Evolutionary conservation across 2,797 vertebrate species (phyloP).

Genomic region (Pipistrellus kuhlii): DNA sequence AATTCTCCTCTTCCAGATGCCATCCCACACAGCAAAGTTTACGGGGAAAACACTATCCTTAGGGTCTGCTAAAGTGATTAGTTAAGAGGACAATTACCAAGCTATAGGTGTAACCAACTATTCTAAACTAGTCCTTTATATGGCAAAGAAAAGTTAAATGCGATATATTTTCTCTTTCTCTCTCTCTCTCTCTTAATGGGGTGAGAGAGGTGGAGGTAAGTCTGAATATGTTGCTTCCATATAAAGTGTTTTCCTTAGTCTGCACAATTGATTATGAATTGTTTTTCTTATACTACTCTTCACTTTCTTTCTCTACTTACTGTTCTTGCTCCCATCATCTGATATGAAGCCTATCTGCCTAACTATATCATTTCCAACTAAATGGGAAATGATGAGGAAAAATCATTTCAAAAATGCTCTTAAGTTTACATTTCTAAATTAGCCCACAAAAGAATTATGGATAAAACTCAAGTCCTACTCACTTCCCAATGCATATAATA

Average conservation of each 20-base stretch:
- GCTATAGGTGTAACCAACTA: not conserved
- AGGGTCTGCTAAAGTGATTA: not conserved
- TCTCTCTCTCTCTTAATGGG: not conserved
- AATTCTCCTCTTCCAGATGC: conserved; percentile 61
- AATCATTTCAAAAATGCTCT: not conserved
- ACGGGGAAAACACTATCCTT: not conserved
- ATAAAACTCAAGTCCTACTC: not conserved
- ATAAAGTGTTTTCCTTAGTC: not conserved
- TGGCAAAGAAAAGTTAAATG: not conserved
- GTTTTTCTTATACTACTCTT: not conserved
- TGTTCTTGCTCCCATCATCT: not conserved
- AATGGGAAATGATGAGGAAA: conserved; percentile 16
- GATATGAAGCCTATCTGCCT: not conserved
- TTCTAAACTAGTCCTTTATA: not conserved
- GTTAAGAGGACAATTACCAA: conserved; percentile 1
- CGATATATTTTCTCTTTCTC: not conserved
- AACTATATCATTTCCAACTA: not conserved
- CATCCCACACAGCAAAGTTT: not conserved
- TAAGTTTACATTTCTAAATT: conserved; percentile 30
- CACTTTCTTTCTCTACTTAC: not conserved
- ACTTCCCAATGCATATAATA: not conserved
- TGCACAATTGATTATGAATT: not conserved
- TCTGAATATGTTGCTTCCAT: not conserved
- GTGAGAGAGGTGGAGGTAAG: not conserved
- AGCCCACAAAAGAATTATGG: not conserved